Evolutionary conservation across 1,140 invertebrate species (phyloP).

Genomic region (Ditylenchus dipsaci): DNA sequence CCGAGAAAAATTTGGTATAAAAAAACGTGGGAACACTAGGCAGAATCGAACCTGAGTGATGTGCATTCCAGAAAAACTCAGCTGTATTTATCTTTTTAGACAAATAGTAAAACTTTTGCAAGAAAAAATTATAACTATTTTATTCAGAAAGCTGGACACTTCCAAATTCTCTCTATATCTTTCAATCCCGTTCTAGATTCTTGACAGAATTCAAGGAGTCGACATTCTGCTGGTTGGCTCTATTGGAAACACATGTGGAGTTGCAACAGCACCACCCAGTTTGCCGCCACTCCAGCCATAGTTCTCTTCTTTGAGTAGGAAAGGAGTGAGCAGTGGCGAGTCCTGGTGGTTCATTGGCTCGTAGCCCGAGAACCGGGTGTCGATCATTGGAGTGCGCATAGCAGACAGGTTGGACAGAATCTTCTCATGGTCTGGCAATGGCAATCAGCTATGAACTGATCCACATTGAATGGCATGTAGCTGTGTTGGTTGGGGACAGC

Average conservation of each 20-base stretch:
- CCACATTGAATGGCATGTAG: conserved; percentile 39
- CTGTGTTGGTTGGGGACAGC: background rate
- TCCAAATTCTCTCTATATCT: background rate
- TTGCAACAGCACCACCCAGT: background rate
- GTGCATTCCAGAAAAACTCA: too few relatives aligned
- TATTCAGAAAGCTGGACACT: background rate
- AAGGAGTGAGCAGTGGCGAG: background rate
- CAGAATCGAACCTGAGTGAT: too few relatives aligned
- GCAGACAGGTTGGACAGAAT: background rate
- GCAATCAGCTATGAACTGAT: conserved; percentile 38
- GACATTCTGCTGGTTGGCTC: background rate
- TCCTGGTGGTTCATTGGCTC: background rate
- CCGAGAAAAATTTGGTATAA: too few relatives aligned
- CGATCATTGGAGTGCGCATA: background rate
- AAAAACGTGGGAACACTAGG: too few relatives aligned
- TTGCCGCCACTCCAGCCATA: background rate
- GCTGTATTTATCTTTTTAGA: too few relatives aligned
- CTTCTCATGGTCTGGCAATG: background rate
- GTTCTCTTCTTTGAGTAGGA: background rate
- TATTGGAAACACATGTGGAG: background rate
- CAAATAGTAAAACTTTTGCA: too few relatives aligned
- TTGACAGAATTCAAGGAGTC: background rate
- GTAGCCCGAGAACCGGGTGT: background rate
- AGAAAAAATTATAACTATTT: too few relatives aligned
- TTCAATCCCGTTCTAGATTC: background rate